These are phyloP conservation scores for Drosophila sechellia DNA, from an alignment of 1,140 invertebrate species.

Conservation along the genomic window DNA sequence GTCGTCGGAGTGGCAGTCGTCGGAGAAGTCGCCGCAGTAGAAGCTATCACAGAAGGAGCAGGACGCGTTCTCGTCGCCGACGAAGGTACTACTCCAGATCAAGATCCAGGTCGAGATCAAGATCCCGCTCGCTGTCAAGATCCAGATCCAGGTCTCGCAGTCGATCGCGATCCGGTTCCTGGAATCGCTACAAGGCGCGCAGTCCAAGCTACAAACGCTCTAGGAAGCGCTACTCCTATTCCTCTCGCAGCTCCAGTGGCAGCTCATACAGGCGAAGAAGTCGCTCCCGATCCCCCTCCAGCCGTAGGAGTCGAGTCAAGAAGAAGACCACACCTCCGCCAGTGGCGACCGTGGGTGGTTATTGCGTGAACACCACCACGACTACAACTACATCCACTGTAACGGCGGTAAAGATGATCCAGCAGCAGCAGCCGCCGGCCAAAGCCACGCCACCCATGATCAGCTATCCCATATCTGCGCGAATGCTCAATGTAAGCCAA, in stretches of 20 bases:
- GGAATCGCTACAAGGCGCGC: conserved; percentile 63
- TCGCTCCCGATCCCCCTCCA: conserved; percentile 52
- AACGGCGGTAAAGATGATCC: conserved; percentile 33
- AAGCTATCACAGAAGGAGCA: conserved; percentile 60
- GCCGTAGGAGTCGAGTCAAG: conserved; percentile 29
- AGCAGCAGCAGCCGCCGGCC: conserved; percentile 15
- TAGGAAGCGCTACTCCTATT: conserved; percentile 84
- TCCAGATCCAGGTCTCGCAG: conserved; percentile 29
- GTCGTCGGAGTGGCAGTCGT: conserved; percentile 40
- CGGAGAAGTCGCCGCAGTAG: conserved; percentile 53
- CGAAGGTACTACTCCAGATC: conserved; percentile 73
- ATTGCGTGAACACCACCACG: conserved; percentile 55
- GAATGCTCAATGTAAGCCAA: conserved; percentile 40
- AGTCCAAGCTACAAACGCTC: conserved; percentile 74
- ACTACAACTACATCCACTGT: conserved; percentile 62
- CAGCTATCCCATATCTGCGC: conserved; percentile 62
- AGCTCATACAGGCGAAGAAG: conserved; percentile 76
- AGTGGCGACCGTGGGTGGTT: conserved; percentile 8
- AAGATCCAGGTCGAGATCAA: conserved; percentile 84
- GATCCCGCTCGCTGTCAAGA: conserved; percentile 34
- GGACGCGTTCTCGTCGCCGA: conserved; percentile 69
- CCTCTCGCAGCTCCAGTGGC: conserved; percentile 73
- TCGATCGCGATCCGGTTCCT: conserved; percentile 81
- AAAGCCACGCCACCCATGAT: conserved; percentile 57
- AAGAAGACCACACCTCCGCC: conserved; percentile 36